Evolutionary conservation across 1,140 invertebrate genomes (phyloP), one percentile per base, ranked within the genome.

Genomic region (Drosophila neocordata): DNA sequence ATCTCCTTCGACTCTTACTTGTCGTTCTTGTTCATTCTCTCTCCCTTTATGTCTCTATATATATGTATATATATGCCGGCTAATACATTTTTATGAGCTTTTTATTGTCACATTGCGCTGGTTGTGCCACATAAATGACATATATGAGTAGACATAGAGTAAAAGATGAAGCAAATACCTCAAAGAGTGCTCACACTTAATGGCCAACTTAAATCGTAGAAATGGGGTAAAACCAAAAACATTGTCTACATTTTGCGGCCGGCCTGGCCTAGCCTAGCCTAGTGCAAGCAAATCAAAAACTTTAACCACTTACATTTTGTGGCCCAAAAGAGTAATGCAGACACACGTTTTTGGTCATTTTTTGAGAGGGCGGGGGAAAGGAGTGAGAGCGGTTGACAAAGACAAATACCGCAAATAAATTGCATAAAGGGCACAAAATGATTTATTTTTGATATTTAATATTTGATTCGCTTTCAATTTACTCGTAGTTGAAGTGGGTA

Each of bases 31-130:
- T 55, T 27, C 41, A 24, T 24, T 24, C 22, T 24, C 22, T 24
- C 4, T 48, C 15, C 41, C 15, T 48, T 48, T 48, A 48, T 48
- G 41, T 48, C 41, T 18, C 13, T 48, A 20, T 8, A 31, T 31
- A 31, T 31, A 31, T 31, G 7, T 31, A 31, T 6, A 31, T 31
- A 34, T 56, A 7, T 81, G 58, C 70, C 63, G 69, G 76, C 77
- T 81, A 87, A 85, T 85, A 87, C 69, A 84, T 74, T 85, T 87
- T 85, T 87, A 85, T 85, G 82, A 75, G 81, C 75, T 75, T 87
- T 84, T 84, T 84, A 85, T 85, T 84, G 81, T 81, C 77, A 71
- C 81, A 85, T 80, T 80, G 79, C 82, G 81, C 81, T 84, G 81
- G 77, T 69, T 84, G 73, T 66, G 77, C 77, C 68, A 65, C 60